Percentiles rank a stretch among this genome's conserved stretches.
These are phyloP conservation scores for Catagonus wagneri DNA, from an alignment of 2,113 vertebrate genomes.

Conservation along the genomic window DNA sequence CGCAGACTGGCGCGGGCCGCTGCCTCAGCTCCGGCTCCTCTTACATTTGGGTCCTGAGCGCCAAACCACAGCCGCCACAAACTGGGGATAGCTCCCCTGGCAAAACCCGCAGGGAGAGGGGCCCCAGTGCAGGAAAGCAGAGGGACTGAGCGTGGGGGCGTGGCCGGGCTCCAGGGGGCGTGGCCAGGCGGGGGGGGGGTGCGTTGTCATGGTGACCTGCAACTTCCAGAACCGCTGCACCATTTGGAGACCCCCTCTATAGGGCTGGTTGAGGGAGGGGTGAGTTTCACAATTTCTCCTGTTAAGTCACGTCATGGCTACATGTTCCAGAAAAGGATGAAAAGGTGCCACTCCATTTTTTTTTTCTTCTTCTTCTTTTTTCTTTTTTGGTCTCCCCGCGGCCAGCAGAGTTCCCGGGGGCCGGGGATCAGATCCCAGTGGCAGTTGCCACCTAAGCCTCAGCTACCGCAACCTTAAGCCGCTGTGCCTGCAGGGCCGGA, in stretches of 20 bases:
- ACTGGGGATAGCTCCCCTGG: background rate
- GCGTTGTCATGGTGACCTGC: background rate
- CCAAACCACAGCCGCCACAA: background rate
- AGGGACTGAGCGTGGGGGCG: no score
- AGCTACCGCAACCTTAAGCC: no score
- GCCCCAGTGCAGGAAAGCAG: background rate
- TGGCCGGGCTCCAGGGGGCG: background rate
- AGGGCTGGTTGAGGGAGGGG: background rate
- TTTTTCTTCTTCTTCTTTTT: background rate
- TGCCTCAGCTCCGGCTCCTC: background rate
- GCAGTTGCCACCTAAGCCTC: no score
- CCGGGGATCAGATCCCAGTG: no score
- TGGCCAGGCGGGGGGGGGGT: no score
- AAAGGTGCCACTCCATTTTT: background rate
- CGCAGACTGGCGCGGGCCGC: accelerated
- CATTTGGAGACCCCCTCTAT: background rate
- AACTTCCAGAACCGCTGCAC: background rate
- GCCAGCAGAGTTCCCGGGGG: no score
- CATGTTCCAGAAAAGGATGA: no score
- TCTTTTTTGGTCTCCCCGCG: no score
- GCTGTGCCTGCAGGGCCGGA: no score
- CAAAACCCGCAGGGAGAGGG: accelerated
- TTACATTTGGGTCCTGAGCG: no score
- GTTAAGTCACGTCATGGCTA: background rate
- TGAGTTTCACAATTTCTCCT: background rate